Conservation (phyloP, 2,888 invertebrate genomes). For the Drosophila tanythrix region DNA sequence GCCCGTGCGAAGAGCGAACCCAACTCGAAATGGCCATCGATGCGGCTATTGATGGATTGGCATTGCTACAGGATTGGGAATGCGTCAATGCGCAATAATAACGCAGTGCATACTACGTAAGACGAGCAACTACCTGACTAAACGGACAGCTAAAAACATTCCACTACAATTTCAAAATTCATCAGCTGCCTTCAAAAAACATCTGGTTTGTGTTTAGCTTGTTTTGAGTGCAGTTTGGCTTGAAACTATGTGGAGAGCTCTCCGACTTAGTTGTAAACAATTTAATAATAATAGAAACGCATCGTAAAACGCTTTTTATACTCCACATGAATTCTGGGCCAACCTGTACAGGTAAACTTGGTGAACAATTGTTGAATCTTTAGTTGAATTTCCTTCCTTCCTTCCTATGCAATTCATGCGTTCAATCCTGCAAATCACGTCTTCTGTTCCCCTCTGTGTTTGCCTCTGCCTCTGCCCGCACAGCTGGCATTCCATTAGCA, state of each 20-base stretch:
- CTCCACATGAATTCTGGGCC: background rate
- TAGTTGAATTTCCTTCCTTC: background rate
- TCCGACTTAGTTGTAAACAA: background rate
- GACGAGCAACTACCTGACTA: background rate
- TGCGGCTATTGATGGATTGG: slow-evolving; percentile 45
- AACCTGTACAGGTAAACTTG: background rate
- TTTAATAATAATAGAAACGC: background rate
- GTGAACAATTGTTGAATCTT: background rate
- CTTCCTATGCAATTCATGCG: background rate
- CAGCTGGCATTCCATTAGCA: slow-evolving; percentile 23
- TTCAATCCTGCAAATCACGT: background rate
- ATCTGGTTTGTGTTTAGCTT: too few species aligned
- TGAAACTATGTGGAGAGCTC: background rate
- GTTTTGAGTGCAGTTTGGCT: background rate
- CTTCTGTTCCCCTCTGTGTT: background rate
- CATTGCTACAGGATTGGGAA: slow-evolving; percentile 53
- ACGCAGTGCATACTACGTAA: background rate
- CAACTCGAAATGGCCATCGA: slow-evolving; percentile 44
- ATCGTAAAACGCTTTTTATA: background rate
- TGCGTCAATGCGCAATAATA: slow-evolving; percentile 23
- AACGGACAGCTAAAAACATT: too few species aligned
- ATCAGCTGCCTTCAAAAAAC: too few species aligned
- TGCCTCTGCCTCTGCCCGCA: background rate
- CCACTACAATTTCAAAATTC: too few species aligned
- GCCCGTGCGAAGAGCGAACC: slow-evolving; percentile 13